phyloP scores from a whole-genome alignment of 2,797 vertebrate species.

The Zalophus californianus region DNA sequence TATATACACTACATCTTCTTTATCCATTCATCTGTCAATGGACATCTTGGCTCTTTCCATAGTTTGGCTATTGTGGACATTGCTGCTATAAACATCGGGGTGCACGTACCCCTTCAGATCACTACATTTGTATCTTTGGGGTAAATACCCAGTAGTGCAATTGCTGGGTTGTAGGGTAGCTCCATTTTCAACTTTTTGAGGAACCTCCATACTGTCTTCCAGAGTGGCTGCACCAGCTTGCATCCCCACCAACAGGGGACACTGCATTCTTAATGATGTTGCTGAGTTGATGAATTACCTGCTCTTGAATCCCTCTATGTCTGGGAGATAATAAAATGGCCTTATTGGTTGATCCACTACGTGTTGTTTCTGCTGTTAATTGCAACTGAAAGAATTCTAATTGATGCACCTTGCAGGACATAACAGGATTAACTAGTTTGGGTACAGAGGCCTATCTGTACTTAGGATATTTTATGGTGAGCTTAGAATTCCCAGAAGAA shows the following conservation, averaged over 20 bases:
- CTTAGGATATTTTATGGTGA: constrained; percentile 3
- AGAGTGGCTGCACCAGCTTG: too few relatives aligned
- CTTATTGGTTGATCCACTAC: constrained; percentile 6
- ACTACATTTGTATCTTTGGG: too few relatives aligned
- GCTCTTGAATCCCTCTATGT: background rate
- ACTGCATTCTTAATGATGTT: constrained; percentile 16
- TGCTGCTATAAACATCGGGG: too few relatives aligned
- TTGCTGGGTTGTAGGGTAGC: too few relatives aligned
- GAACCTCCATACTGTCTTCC: too few relatives aligned
- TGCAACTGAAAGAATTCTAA: constrained; percentile 49
- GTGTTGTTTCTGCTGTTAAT: constrained; percentile 40
- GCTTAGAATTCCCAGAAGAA: constrained; percentile 45
- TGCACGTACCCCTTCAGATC: too few relatives aligned
- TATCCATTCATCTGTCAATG: too few relatives aligned
- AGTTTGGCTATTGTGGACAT: too few relatives aligned
- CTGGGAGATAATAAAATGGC: background rate
- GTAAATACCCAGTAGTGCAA: too few relatives aligned
- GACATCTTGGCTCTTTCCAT: too few relatives aligned
- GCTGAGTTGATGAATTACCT: background rate
- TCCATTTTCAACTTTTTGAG: too few relatives aligned
- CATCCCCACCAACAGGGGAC: background rate
- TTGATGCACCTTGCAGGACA: constrained; percentile 21
- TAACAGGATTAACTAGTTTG: constrained; percentile 13
- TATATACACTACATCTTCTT: too few relatives aligned
- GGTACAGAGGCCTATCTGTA: background rate